A percentile compares a stretch with the other conserved stretches of the same genome.
These are phyloP conservation scores for Pipistrellus pygmaeus DNA, from an alignment of 2,797 vertebrate genomes.

Conservation along the genomic window DNA sequence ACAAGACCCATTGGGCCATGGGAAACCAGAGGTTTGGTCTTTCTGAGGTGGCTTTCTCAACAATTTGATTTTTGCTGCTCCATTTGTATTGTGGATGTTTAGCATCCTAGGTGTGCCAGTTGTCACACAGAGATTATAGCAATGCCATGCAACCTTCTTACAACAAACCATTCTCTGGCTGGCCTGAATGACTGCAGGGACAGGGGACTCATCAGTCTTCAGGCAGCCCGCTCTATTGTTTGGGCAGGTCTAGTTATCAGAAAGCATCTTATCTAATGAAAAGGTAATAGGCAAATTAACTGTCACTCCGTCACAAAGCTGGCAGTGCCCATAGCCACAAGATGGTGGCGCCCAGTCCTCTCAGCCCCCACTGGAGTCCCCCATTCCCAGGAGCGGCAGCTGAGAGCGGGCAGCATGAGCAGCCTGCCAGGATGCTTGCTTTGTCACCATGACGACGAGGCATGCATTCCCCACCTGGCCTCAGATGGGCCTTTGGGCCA, in stretches of 20 bases:
- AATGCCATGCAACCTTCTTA: neutral
- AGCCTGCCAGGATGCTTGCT: too few relatives aligned
- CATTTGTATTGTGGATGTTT: neutral
- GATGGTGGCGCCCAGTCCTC: too few relatives aligned
- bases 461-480: too few relatives aligned
- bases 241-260: neutral
- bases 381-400: too few relatives aligned
- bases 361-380: too few relatives aligned
- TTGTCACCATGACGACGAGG: too few relatives aligned
- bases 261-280: neutral
- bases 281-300: too few relatives aligned
- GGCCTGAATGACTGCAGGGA: neutral
- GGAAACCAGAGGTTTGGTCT: neutral
- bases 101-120: neutral
- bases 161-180: neutral
- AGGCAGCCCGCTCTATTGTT: neutral
- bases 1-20: neutral
- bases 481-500: too few relatives aligned
- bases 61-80: neutral
- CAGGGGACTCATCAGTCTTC: neutral
- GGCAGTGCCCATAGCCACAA: too few relatives aligned
- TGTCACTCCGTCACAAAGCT: too few relatives aligned
- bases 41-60: neutral
- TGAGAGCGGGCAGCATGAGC: too few relatives aligned
- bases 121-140: too few relatives aligned